A percentile compares a stretch with the other conserved stretches of the same genome.
Conservation (phyloP, 2,113 vertebrate species). For the Sitta europaea region DNA sequence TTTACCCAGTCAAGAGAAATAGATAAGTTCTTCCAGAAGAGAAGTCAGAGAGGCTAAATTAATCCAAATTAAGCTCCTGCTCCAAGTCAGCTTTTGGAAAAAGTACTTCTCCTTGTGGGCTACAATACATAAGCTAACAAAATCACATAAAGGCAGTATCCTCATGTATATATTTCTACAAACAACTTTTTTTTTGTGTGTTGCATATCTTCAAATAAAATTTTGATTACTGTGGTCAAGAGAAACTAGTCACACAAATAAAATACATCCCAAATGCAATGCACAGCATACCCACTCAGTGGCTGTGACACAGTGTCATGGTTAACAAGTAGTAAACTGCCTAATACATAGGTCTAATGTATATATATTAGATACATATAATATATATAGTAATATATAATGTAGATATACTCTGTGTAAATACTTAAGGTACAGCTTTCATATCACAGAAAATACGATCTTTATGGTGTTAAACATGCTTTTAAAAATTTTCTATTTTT, state of each 20-base stretch:
- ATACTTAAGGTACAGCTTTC: neutral
- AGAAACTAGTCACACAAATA: neutral
- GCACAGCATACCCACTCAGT: neutral
- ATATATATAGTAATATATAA: too few relatives aligned
- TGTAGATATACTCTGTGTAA: neutral
- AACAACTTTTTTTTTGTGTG: neutral
- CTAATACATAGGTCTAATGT: neutral
- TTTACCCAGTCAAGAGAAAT: neutral
- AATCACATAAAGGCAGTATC: neutral
- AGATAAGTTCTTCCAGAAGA: conserved; percentile 1
- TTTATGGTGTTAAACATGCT: neutral
- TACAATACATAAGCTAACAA: neutral
- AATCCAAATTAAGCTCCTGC: neutral
- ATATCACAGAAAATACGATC: neutral
- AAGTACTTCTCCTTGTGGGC: neutral
- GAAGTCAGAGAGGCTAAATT: conserved; percentile 6
- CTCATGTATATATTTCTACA: neutral
- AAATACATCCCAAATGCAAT: neutral
- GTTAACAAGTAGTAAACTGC: neutral
- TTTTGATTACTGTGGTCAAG: neutral
- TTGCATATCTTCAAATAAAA: neutral
- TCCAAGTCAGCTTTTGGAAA: neutral
- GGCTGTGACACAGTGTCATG: neutral
- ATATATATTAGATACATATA: too few relatives aligned
- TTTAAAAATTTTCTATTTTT: neutral